Conservation (phyloP, 2,888 invertebrate species). For the Nomada hirtipes region DNA sequence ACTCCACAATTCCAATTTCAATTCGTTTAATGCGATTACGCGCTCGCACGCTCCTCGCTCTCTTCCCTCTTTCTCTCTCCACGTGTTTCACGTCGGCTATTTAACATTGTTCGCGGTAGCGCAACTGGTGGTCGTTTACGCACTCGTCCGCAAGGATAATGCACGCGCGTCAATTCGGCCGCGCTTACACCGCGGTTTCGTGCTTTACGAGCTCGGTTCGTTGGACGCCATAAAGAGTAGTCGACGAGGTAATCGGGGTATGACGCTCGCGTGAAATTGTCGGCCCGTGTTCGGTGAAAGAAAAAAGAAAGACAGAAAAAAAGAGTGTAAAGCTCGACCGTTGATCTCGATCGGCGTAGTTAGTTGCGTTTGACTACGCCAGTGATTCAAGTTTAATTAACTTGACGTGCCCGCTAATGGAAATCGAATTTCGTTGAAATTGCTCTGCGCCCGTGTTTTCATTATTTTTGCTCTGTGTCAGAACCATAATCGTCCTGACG, state of each 20-base stretch:
- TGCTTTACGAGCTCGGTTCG: constrained; percentile 19
- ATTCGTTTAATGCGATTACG: constrained; percentile 73
- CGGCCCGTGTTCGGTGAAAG: background rate
- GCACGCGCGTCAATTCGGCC: constrained; percentile 23
- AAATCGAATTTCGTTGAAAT: background rate
- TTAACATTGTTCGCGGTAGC: constrained; percentile 27
- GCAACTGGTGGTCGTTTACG: constrained; percentile 54
- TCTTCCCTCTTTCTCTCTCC: constrained; percentile 47
- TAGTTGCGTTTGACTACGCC: constrained; percentile 13
- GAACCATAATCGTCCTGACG: background rate
- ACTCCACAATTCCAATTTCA: constrained; percentile 69
- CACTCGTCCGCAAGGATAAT: constrained; percentile 22
- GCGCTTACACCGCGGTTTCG: constrained; percentile 25
- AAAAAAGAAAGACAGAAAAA: background rate
- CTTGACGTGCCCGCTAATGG: constrained; percentile 3
- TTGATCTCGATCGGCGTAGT: constrained; percentile 27
- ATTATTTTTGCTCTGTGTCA: no score
- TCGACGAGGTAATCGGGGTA: constrained; percentile 71
- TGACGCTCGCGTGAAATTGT: constrained; percentile 61
- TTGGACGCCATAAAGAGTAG: constrained; percentile 47
- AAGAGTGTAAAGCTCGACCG: constrained; percentile 27
- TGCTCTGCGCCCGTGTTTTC: background rate
- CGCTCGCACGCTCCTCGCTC: constrained; percentile 43
- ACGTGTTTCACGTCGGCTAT: constrained; percentile 50
- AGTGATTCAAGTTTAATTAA: constrained; percentile 15